Evolutionary conservation across 2,797 vertebrate species (phyloP).

Genomic region (Phalanger gymnotis): DNA sequence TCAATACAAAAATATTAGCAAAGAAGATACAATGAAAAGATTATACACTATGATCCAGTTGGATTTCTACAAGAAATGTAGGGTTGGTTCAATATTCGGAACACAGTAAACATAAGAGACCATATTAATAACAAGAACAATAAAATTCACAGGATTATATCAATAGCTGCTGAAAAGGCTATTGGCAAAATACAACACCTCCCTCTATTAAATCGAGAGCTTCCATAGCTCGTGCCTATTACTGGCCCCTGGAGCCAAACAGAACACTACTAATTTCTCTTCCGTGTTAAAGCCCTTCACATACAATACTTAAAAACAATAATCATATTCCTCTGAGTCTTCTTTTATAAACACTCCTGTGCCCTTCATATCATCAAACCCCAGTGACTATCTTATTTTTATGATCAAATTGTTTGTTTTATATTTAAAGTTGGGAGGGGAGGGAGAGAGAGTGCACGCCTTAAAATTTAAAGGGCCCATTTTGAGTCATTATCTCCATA

Average conservation of each 20-base stretch:
- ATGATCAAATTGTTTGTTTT: not conserved
- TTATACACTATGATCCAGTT: not conserved
- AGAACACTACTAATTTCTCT: not conserved
- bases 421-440: not conserved
- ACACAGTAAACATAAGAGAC: not conserved
- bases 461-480: not conserved
- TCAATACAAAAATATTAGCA: not conserved
- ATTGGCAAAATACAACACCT: not conserved
- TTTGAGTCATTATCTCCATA: not conserved
- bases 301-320: not conserved
- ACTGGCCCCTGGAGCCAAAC: not conserved
- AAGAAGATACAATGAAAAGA: not conserved
- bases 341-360: not conserved
- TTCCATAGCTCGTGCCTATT: not conserved
- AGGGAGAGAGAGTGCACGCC: not conserved
- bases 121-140: not conserved
- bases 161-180: not conserved
- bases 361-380: not conserved
- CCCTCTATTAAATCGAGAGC: not conserved
- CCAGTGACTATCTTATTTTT: not conserved
- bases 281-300: not conserved
- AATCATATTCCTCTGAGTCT: not conserved
- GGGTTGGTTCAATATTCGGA: not conserved
- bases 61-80: not conserved
- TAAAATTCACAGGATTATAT: not conserved